These are phyloP conservation scores for Petrolisthes cinctipes DNA, from an alignment of 2,888 invertebrate species.

Conservation along the genomic window DNA sequence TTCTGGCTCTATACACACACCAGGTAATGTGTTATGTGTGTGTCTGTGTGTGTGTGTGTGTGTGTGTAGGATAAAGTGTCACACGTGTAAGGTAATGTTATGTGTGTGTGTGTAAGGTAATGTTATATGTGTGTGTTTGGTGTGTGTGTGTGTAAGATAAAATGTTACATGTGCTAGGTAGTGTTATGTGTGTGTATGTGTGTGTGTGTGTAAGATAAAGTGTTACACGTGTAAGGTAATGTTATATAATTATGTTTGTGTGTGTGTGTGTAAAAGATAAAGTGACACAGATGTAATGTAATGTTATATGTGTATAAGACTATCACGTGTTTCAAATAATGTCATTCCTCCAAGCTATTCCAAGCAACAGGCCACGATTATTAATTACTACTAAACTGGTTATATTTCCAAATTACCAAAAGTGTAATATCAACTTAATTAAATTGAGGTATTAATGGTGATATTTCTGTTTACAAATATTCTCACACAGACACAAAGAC, in stretches of 20 bases:
- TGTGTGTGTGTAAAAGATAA: neutral
- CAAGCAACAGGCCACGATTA: too few species aligned
- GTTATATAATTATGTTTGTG: too few species aligned
- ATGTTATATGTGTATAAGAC: neutral
- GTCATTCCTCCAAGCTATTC: too few species aligned
- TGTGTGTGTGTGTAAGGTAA: neutral
- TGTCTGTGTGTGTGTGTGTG: neutral
- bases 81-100: neutral
- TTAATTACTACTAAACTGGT: too few species aligned
- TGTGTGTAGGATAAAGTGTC: neutral
- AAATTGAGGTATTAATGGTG: too few species aligned
- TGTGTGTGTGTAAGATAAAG: neutral
- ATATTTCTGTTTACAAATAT: too few species aligned
- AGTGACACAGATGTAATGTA: too few species aligned
- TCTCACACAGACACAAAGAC: too few species aligned
- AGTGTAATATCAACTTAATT: too few species aligned
- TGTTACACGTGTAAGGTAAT: neutral
- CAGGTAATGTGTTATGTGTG: constrained; percentile 10
- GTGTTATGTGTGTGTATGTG: neutral
- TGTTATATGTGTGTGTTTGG: neutral
- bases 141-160: neutral
- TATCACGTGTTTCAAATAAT: too few species aligned
- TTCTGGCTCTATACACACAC: constrained; percentile 21
- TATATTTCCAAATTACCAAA: too few species aligned
- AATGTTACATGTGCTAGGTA: too few species aligned